phyloP scores from a whole-genome alignment of 2,797 vertebrate genomes.

The Tangara arthus region DNA sequence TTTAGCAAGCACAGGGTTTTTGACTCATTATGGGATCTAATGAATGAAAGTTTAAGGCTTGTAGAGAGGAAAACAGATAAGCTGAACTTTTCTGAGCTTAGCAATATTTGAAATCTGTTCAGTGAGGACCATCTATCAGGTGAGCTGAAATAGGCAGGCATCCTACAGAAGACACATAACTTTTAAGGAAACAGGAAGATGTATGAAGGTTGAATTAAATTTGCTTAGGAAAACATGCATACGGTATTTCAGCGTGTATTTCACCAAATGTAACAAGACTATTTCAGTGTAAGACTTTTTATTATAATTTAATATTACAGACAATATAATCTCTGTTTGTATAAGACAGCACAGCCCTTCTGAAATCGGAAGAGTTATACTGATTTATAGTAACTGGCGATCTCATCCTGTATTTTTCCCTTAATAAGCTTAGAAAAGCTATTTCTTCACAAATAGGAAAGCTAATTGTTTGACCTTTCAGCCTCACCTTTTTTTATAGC shows the following conservation, averaged over 20 bases:
- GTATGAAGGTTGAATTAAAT: neutral
- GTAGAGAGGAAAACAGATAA: neutral
- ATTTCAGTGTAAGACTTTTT: neutral
- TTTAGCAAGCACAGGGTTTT: neutral
- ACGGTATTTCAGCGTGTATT: neutral
- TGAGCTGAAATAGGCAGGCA: neutral
- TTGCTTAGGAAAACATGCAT: neutral
- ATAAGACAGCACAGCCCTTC: neutral
- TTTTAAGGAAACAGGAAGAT: neutral
- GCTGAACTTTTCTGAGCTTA: neutral
- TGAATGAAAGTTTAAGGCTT: neutral
- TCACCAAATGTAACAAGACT: neutral
- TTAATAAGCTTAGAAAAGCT: slow-evolving; percentile 40
- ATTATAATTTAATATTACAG: neutral
- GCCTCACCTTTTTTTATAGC: slow-evolving; percentile 11
- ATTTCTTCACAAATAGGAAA: slow-evolving; percentile 37
- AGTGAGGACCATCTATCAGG: neutral
- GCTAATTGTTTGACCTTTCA: slow-evolving; percentile 54
- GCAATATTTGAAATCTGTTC: neutral
- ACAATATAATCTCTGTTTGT: neutral
- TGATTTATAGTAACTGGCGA: slow-evolving; percentile 4
- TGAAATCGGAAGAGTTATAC: neutral
- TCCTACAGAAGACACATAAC: neutral
- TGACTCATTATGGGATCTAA: neutral
- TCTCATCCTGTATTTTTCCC: slow-evolving; percentile 25